Percentiles rank a stretch among this genome's conserved stretches.
Conservation (phyloP, 2,888 invertebrate genomes). For the Serrognathus titanus region DNA sequence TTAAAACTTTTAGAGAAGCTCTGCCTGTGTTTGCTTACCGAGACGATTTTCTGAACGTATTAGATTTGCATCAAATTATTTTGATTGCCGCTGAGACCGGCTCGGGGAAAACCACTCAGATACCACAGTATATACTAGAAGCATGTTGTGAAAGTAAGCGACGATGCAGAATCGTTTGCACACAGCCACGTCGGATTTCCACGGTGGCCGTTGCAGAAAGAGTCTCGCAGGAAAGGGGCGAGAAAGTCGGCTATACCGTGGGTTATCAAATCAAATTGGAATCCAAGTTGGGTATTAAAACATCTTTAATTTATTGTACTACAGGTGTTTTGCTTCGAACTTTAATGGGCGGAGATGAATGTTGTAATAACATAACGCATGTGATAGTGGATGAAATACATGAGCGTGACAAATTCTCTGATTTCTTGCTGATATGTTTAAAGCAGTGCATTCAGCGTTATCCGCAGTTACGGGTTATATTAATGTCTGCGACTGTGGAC, state of each 20-base stretch:
- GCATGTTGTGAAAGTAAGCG: slow-evolving; percentile 59
- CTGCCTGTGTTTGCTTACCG: slow-evolving; percentile 68
- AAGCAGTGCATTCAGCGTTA: slow-evolving; percentile 69
- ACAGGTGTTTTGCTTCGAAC: slow-evolving; percentile 85
- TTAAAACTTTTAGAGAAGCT: slow-evolving; percentile 58
- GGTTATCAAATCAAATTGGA: slow-evolving; percentile 92
- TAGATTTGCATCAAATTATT: slow-evolving; percentile 63
- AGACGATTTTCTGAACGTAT: slow-evolving; percentile 63
- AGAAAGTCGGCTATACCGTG: slow-evolving; percentile 58
- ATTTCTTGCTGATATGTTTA: slow-evolving; percentile 85
- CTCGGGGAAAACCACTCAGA: slow-evolving; percentile 92
- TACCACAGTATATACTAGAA: slow-evolving; percentile 90
- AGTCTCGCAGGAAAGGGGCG: slow-evolving; percentile 65
- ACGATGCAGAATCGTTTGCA: slow-evolving; percentile 83
- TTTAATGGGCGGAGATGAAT: slow-evolving; percentile 74
- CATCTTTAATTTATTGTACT: slow-evolving; percentile 87
- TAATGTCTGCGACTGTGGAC: slow-evolving; percentile 96
- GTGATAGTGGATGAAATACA: slow-evolving; percentile 93
- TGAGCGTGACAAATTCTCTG: slow-evolving; percentile 89
- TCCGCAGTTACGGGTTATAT: slow-evolving; percentile 72
- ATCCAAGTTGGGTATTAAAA: slow-evolving; percentile 74
- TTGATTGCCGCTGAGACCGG: slow-evolving; percentile 83
- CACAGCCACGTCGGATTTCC: slow-evolving; percentile 88
- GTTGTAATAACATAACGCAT: slow-evolving; percentile 73
- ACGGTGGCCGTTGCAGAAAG: slow-evolving; percentile 88